Evolutionary conservation across 2,797 vertebrate species (phyloP).

Genomic region (Synanceia verrucosa): DNA sequence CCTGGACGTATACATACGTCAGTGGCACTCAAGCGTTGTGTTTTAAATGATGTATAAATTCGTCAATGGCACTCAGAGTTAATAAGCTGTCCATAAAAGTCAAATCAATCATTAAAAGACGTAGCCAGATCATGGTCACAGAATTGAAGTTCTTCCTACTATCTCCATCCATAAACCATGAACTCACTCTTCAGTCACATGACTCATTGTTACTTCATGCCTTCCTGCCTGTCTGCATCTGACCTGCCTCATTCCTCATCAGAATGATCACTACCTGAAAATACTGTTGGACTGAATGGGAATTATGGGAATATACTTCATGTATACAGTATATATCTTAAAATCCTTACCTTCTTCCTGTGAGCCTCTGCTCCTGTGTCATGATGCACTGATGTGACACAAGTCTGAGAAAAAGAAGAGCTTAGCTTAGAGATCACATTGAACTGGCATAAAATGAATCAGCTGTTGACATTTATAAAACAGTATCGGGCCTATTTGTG

Average conservation of each 20-base stretch:
- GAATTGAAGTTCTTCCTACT: too few relatives aligned
- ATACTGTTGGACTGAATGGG: background rate
- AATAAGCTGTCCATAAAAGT: too few relatives aligned
- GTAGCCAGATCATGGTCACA: too few relatives aligned
- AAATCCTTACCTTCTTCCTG: conserved; percentile 68
- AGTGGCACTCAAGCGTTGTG: too few relatives aligned
- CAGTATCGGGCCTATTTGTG: too few relatives aligned
- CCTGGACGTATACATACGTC: too few relatives aligned
- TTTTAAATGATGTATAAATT: too few relatives aligned
- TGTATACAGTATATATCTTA: background rate
- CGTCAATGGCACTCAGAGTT: too few relatives aligned
- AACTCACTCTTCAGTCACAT: too few relatives aligned
- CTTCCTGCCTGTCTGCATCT: background rate
- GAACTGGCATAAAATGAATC: background rate
- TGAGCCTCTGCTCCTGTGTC: conserved; percentile 51
- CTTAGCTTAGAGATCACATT: too few relatives aligned
- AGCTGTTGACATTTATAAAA: background rate
- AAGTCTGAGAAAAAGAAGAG: conserved; percentile 64
- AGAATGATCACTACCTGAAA: background rate
- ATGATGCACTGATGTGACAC: conserved; percentile 67
- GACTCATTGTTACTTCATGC: background rate
- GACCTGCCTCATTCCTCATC: background rate
- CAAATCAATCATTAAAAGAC: too few relatives aligned
- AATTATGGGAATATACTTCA: background rate
- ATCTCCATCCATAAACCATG: too few relatives aligned